Evolutionary conservation across 1,140 invertebrate genomes (phyloP), one percentile per base, ranked within the genome.

Genomic region (Cydia pomonella): DNA sequence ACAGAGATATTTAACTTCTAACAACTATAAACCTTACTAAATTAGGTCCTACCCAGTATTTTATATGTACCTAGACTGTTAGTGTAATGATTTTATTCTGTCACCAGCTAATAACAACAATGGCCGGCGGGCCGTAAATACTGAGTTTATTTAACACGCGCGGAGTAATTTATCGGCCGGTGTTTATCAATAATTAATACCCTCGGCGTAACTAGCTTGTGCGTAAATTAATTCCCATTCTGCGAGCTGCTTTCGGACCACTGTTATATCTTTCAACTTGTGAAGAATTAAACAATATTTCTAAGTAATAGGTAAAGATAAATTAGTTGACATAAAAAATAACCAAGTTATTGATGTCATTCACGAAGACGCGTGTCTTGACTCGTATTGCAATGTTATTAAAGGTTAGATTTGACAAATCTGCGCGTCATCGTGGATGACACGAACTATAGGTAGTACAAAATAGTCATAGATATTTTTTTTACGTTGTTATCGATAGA

Each of bases 151-250:
- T 66, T 69, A 69, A 33, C 64, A 18, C 64, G 64, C 64, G 13
- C n/a, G 2, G 25, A 27, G 29, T 69, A 41, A 69, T 69, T 69
- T 69, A 69, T 69, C n/a, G 64, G n/a, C n/a, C 9, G 9, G 64
- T 38, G 64, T 18, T 69, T 69, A 69, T 69, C 64, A 69, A 69
- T 69, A 69, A 69, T 69, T 69, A 69, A 69, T 69, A 69, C 64
- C 33, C 25, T 6, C 64, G n/a, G 16, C 53, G 53, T 69, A 69
- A 69, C 64, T 69, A 41, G 64, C 64, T 9, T 18, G 64, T 38
- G 64, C 64, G 64, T 38, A 33, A 69, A 33, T 69, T 69, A 69
- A 41, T 69, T 69, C 16, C 27, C 29, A 59, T 23, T 59, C 10
- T 10, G 21, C 21, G 0, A 21, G 53, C n/a, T 21, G 50, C 53